Evolutionary conservation across 2,113 vertebrate species (phyloP), one percentile per base, ranked within the genome.

Genomic region (Carettochelys insculpta): DNA sequence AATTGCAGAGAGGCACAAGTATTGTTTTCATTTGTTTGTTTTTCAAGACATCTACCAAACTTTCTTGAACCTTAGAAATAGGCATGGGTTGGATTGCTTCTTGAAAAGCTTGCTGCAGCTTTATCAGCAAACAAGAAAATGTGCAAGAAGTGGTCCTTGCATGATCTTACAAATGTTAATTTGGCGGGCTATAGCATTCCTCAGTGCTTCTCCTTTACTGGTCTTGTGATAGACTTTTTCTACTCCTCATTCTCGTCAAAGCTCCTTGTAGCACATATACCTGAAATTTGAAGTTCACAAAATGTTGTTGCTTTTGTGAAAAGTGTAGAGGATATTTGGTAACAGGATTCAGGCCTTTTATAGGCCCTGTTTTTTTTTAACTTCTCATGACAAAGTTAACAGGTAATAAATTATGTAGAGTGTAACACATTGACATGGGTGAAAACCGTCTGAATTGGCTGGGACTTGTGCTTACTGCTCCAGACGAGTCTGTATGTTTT

Each of bases 181-280:
- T 13, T 93, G 73, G 84, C 73, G 77, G 85, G 25, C 11, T 79
- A 27, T 22, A 43, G 31, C 83, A 34, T 22, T 96, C 75, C n/a
- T 90, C 38, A 19, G 47, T 86, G 71, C 83, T 94, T 43, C 80
- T 94, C 45, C 38, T 95, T 80, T 88, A 45, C 17, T 43, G 58
- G 80, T 93, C 84, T 77, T 82, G 84, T 88, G 38, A 83, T n/a
- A n/a, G n/a, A n/a, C n/a, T n/a, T n/a, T n/a, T n/a, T n/a, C 58
- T 61, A 34, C 34, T 61, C 58, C 31, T 61, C 3, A 4, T 61
- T 68, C n/a, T 38, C 19, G 22, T 19, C 22, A 5, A 38, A n/a
- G 17, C 16, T n/a, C 34, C 4, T n/a, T n/a, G 34, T n/a, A 34
- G 34, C 61, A 65, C 34, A 68, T 68, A 38, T 68, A 19, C 19